Base-by-base conservation (phyloP, 2,888 invertebrate genomes). In the Sympetrum striolatum region DNA sequence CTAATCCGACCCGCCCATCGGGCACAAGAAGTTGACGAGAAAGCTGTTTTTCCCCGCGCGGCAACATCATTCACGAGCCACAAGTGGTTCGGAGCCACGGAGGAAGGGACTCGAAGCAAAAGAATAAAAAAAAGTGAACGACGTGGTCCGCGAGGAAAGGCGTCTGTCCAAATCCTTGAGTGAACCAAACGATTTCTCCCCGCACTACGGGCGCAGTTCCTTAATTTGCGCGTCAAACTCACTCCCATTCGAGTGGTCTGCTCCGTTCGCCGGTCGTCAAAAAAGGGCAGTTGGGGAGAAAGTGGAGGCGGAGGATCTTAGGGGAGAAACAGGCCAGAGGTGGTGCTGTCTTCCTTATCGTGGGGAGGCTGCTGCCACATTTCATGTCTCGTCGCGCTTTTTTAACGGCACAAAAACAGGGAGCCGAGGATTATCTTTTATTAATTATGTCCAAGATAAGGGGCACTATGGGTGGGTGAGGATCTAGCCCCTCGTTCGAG, bases 1-100 rank as follows among this genome's bases (percentile, higher is more conserved):
- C 82, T 82, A 60, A 82, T 60, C 86, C 25, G 58, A 64, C 60
- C 58, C 60, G 25, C 60, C 60, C 60, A 86, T 86, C 86, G 60
- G 25, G 60, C 60, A 37, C 60, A 64, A 37, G 86, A 37, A 37
- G 48, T 86, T 37, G n/a, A 37, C 37, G 37, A 64, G 86, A 37
- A 37, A 60, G 86, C 15, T 82, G 82, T 6, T 37, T 86, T 86
- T 86, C 58, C 31, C 53, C 31, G 60, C 37, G 60, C 58, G 37
- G 64, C 60, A 14, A 37, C 64, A 86, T 86, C 86, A 86, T 86
- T 86, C 86, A 60, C 86, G 60, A 37, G 37, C 60, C 35, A 53
- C 86, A 37, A 86, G 86, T 58, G 86, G 86, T 37, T 58, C 86
- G 35, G 10, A 58, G 31, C 18, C n/a, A 37, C 22, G 22, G 18